Evolutionary conservation across 2,888 invertebrate genomes (phyloP).

Genomic region (Drosophila merina): DNA sequence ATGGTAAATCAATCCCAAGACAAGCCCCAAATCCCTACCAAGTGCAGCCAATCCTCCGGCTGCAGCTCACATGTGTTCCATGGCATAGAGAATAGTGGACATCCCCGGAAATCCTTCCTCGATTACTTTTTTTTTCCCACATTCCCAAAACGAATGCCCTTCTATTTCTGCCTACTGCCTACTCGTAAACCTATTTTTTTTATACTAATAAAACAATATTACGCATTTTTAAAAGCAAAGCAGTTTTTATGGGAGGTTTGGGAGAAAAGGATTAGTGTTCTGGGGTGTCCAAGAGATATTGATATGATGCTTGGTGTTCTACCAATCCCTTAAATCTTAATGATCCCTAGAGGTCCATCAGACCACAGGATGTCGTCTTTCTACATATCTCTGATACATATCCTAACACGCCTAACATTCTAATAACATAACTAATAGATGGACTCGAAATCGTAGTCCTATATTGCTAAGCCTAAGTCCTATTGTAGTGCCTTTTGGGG

Average conservation of each 20-base stretch:
- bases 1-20: constrained; percentile 16
- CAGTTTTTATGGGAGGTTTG: neutral
- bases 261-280: neutral
- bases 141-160: constrained; percentile 33
- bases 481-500: too few relatives aligned
- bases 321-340: too few relatives aligned
- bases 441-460: too few relatives aligned
- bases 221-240: constrained; percentile 15
- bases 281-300: too few relatives aligned
- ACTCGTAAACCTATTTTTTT: constrained; percentile 18
- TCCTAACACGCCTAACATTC: too few relatives aligned
- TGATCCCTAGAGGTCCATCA: too few relatives aligned
- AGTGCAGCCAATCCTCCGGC: constrained; percentile 3
- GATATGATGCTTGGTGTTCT: too few relatives aligned
- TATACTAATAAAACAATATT: constrained; percentile 53
- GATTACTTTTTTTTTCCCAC: constrained; percentile 10
- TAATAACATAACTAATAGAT: too few relatives aligned
- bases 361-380: too few relatives aligned
- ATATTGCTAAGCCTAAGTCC: too few relatives aligned
- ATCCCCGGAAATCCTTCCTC: constrained; percentile 1
- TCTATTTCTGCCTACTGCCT: constrained; percentile 6
- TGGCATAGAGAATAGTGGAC: constrained; percentile 44
- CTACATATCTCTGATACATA: too few relatives aligned
- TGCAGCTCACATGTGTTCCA: constrained; percentile 45
- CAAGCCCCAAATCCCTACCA: neutral